Evolutionary conservation across 2,888 invertebrate genomes (phyloP).

Genomic region (Drosophila fungiperda): DNA sequence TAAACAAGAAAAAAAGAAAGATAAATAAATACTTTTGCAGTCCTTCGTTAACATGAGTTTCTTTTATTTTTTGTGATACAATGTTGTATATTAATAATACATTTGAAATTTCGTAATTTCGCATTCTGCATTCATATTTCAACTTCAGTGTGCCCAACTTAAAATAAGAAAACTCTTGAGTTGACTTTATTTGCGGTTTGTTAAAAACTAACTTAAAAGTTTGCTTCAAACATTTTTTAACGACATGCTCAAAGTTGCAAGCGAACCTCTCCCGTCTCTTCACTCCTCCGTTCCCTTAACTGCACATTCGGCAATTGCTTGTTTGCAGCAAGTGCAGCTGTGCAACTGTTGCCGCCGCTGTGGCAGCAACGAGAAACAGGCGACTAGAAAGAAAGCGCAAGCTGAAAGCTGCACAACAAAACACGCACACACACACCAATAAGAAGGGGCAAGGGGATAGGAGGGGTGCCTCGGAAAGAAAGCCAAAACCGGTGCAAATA

Average conservation of each 20-base stretch:
- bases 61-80: no score
- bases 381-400: conserved; percentile 77
- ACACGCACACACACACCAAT: conserved; percentile 38
- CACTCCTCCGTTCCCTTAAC: neutral
- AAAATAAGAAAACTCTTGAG: neutral
- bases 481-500: conserved; percentile 61
- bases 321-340: conserved; percentile 54
- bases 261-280: neutral
- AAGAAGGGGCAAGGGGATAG: no score
- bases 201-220: conserved; percentile 1
- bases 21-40: no score
- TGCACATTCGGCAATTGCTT: neutral
- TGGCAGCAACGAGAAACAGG: conserved; percentile 68
- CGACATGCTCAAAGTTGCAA: conserved; percentile 9
- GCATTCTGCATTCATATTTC: neutral
- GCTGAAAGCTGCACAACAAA: conserved; percentile 37
- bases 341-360: conserved; percentile 62
- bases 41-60: no score
- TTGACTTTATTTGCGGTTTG: conserved; percentile 9
- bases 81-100: no score
- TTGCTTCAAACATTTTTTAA: neutral
- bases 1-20: neutral
- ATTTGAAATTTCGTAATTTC: neutral
- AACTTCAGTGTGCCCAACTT: neutral
- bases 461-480: conserved; percentile 31